Conservation (phyloP, 2,888 invertebrate genomes). For the Diaphora mendica region DNA sequence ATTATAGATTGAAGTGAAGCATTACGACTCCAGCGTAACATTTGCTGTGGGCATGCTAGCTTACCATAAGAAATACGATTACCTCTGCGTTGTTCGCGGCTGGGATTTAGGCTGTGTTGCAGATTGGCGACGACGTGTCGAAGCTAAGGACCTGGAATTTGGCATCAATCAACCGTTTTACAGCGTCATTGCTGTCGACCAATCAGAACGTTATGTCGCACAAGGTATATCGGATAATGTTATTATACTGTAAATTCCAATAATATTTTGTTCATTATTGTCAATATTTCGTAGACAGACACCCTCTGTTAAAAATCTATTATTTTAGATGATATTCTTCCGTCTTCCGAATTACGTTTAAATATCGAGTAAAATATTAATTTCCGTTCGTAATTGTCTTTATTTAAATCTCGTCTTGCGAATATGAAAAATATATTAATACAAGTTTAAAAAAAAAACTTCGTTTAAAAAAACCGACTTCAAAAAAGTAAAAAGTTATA, state of each 20-base stretch:
- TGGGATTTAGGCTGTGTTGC: constrained; percentile 88
- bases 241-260: no score
- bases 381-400: no score
- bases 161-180: constrained; percentile 90
- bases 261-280: no score
- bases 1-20: constrained; percentile 32
- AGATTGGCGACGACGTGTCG: constrained; percentile 86
- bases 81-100: constrained; percentile 89
- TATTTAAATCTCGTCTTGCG: background rate
- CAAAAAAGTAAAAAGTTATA: no score
- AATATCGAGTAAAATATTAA: no score
- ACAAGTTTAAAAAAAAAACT: no score
- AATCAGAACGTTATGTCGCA: constrained; percentile 89
- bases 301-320: no score
- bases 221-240: constrained; percentile 79
- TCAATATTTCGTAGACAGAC: no score
- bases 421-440: background rate
- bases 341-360: no score
- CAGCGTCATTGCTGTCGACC: constrained; percentile 89
- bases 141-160: constrained; percentile 70
- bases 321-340: no score
- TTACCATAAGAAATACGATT: constrained; percentile 87
- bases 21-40: constrained; percentile 63
- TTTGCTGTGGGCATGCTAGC: constrained; percentile 91
- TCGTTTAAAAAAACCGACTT: no score